Evolutionary conservation across 2,113 vertebrate species (phyloP).

Genomic region (mouse (Mus musculus)): DNA sequence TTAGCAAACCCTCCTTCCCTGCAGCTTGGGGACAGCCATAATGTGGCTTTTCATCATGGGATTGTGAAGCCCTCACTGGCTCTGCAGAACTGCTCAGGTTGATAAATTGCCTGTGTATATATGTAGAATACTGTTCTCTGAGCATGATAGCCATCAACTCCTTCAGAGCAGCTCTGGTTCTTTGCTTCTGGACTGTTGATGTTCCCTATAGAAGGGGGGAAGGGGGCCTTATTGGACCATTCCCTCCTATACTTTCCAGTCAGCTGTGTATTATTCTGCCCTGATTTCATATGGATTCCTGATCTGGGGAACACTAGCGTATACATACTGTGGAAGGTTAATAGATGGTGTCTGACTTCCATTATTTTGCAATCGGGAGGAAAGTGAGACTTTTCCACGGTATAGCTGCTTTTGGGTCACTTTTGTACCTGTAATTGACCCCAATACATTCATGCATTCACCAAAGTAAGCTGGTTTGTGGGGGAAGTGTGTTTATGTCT

Average conservation of each 20-base stretch:
- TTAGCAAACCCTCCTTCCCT: not conserved
- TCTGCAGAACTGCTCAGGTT: not conserved
- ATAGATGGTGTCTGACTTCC: not conserved
- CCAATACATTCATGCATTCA: not conserved
- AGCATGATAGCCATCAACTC: not conserved
- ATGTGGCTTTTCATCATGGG: not conserved
- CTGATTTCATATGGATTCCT: not conserved
- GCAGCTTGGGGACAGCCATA: not conserved
- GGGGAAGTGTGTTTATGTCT: not conserved
- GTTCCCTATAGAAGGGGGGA: not conserved
- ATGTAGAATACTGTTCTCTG: not conserved
- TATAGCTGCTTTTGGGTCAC: not conserved
- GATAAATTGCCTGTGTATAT: not conserved
- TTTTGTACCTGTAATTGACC: not conserved
- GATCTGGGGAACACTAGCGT: not conserved
- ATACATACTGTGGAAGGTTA: not conserved
- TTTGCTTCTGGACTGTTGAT: not conserved
- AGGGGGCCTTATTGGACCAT: not conserved
- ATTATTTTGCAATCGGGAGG: not conserved
- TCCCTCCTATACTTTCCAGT: not conserved
- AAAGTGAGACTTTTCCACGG: not conserved
- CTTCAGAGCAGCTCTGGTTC: not conserved
- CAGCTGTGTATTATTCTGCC: not conserved
- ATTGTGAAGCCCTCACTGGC: not conserved
- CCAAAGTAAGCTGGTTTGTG: not conserved